Evolutionary conservation across 2,888 invertebrate species (phyloP), one percentile per base, ranked within the genome.

Genomic region (Polyommatus iphigenia): DNA sequence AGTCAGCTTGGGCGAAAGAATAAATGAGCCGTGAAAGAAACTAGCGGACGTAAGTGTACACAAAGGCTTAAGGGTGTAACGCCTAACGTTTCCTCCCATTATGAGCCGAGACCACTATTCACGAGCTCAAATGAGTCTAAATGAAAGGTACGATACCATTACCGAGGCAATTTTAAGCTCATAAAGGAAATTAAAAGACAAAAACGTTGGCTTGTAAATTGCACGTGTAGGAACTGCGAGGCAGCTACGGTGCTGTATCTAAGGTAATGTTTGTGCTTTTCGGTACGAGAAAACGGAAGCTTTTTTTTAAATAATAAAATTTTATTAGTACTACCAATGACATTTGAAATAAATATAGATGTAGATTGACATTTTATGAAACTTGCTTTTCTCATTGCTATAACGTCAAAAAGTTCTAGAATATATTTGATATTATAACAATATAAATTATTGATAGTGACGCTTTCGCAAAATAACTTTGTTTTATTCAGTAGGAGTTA

Each of bases 81-180:
- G 85, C 89, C 89, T 88, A 90, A 89, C 88, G 87, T 88, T 90
- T 88, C 87, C 87, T 87, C 83, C 88, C 87, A 90, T 91, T 91
- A 92, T 87, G 85, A 86, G 85, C 84, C 86, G 86, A 89, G 87
- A 87, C 88, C 88, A 89, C 90, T 89, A 90, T 91, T 91, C 88
- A 88, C 83, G 81, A 85, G 89, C 89, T 88, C 88, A 89, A 91
- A 91, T 90, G 90, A 89, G 88, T 87, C 88, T 89, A 91, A 92
- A 92, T 91, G 89, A 91, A 91, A 91, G 90, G 91, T 88, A 89
- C 89, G 89, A 91, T 91, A 90, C 89, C 88, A 89, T 91, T 91
- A 92, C 90, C 89, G 89, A 89, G 91, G 91, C 87, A 91, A 91
- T 91, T 90, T 89, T 88, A 90, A 90, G 88, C 89, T 89, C 89